Evolutionary conservation across 2,888 invertebrate genomes (phyloP), one percentile per base, ranked within the genome.

Genomic region (Parasteatoda lunata): DNA sequence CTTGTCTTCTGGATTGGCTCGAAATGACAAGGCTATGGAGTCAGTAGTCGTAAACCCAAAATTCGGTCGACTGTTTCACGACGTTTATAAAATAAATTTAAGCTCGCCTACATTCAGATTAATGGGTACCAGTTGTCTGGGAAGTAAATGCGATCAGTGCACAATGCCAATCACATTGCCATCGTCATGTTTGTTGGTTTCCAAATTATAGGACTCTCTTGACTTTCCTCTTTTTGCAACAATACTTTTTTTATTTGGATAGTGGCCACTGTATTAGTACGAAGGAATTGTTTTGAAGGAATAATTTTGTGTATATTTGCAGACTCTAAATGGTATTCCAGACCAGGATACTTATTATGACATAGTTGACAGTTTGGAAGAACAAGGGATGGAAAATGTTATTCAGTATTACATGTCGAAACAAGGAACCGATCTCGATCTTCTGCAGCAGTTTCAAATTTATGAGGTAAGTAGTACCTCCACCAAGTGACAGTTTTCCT

Each of bases 271-370:
- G 30, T 30, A 1, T 30, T 30, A 2, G 30, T 30, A 1, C 0
- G 4, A 64, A 4, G 4, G 15, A 64, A 64, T 64, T 13, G 13
- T 4, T 4, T 64, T 15, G 13, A 45, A n/a, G 8, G 9, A n/a
- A 15, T 9, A 15, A 4, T 4, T 68, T 68, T 45, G 47, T 77
- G 6, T 49, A n/a, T 9, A 49, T 47, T 47, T 77, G 3, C 52
- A 88, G 93, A 97, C 97, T 72, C 93, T 98, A 70, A 97, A 97
- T 91, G 97, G 97, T 64, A 94, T 98, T 77, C 96, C 97, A 1
- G 98, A 98, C 92, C 97, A 97, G 92, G 98, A 99, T 91, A 96
- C 96, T 15, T 99, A 98, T 92, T 99, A 99, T 91, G 98, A 99
- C 92, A 97, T 99, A 91, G 97, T 98, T 5, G 99, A 99, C 93